These are phyloP conservation scores for Hemiprocne comata DNA, from an alignment of 2,113 vertebrate genomes.

Conservation along the genomic window DNA sequence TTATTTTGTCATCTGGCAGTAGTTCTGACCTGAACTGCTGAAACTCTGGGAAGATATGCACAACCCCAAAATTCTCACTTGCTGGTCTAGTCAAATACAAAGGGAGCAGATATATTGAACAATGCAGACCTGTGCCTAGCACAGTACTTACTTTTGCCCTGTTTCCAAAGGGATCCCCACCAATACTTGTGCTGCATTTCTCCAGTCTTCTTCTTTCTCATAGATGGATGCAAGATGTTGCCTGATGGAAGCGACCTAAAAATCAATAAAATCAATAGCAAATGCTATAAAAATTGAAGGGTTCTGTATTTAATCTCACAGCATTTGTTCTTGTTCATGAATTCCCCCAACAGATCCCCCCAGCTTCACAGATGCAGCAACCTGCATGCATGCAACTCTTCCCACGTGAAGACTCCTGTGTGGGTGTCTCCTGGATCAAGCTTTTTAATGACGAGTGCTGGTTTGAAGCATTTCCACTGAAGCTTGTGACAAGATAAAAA, in stretches of 20 bases:
- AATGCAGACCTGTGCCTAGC: background rate
- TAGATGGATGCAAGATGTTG: slow-evolving; percentile 99
- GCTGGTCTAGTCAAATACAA: background rate
- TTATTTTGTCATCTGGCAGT: background rate
- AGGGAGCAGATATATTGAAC: background rate
- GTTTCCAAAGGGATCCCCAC: slow-evolving; percentile 98
- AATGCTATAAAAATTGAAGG: background rate
- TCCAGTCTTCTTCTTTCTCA: slow-evolving; percentile 98
- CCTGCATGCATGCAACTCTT: accelerated
- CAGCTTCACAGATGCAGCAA: background rate
- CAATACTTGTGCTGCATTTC: slow-evolving; percentile 96
- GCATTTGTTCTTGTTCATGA: background rate
- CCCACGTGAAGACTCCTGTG: accelerated
- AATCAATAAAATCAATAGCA: background rate
- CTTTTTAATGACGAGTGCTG: background rate
- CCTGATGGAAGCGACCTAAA: slow-evolving; percentile 95
- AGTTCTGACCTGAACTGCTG: background rate
- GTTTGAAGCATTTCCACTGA: background rate
- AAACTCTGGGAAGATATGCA: background rate
- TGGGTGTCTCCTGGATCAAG: background rate
- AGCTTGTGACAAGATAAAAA: background rate
- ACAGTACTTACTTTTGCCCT: slow-evolving; percentile 87
- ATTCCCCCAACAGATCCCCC: background rate
- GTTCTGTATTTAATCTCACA: background rate
- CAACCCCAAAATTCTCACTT: background rate